Base-by-base conservation (phyloP, 1,140 invertebrate genomes). In the Linepithema humile region DNA sequence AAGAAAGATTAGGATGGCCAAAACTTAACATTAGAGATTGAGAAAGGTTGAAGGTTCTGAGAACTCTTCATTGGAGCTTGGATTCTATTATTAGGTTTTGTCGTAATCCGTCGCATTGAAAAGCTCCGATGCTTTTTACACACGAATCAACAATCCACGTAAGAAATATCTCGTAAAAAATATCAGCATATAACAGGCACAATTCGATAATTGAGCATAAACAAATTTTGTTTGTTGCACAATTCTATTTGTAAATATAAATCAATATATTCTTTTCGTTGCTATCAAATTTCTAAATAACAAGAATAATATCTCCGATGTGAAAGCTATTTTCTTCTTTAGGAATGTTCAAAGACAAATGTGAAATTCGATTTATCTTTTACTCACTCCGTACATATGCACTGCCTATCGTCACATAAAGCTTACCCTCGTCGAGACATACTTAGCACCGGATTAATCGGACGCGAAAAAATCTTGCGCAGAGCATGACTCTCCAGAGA, bases 401-500 rank as follows among this genome's bases (percentile, higher is more conserved):
- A n/a, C 29, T 3, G n/a, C 45, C 1, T 32, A 48, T 62, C n/a
- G 32, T 35, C 17, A 20, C 23, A 23, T 15, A 32, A 62, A 62
- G 12, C 26, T 62, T 45, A 35, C 9, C 3, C 23, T n/a, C 26
- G 32, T 77, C 17, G 40, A 32, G 32, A 60, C 26, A 3, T 35
- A 64, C 23, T 78, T 77, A 55, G 12, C 32, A 38, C 7, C 15
- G 2, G 43, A 40, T 64, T 59, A 80, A 62, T 82, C 10, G 10
- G 0, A 72, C 23, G 35, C 3, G 50, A 69, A 70, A 60, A 67
- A 59, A 87, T 84, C 15, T 40, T 17, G 12, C 59, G 74, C 45
- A 43, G 70, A 43, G 78, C 50, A 5, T 55, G 40, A 82, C 40
- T 89, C 85, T 87, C 83, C 12, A 45, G 90, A 85, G 86, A 89